Percentiles rank a stretch among this genome's conserved stretches.
phyloP scores from a whole-genome alignment of 2,113 vertebrate genomes.

The Ciconia stormi region DNA sequence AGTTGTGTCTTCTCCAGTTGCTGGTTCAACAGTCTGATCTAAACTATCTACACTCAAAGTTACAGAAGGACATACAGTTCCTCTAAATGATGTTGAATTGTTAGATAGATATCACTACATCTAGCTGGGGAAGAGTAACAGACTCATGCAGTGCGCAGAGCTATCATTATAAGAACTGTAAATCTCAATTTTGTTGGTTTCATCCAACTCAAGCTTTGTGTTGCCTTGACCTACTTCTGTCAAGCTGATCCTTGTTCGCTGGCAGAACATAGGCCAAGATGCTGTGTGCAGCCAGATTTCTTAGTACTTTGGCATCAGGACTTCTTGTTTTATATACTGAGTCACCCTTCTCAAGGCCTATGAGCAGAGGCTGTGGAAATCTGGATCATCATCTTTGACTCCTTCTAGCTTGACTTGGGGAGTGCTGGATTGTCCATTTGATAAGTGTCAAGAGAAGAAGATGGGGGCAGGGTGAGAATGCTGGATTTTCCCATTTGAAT shows the following conservation, averaged over 20 bases:
- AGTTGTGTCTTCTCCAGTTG: not conserved
- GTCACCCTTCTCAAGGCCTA: not conserved
- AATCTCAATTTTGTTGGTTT: not conserved
- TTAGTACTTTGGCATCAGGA: not conserved
- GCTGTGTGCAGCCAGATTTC: not conserved
- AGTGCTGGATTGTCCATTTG: not conserved
- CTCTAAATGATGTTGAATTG: not conserved
- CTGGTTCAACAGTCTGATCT: not conserved
- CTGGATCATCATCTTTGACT: not conserved
- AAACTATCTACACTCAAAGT: not conserved
- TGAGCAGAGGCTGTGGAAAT: not conserved
- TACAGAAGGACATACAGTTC: not conserved
- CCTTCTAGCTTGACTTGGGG: not conserved
- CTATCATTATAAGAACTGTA: not conserved
- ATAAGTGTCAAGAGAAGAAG: not conserved
- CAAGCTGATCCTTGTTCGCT: not conserved
- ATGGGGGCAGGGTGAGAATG: not conserved
- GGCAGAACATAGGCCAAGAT: not conserved
- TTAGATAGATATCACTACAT: not conserved
- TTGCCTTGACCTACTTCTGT: slow-evolving; percentile 17
- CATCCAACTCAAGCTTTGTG: not conserved
- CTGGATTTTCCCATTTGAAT: not conserved
- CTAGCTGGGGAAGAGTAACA: not conserved
- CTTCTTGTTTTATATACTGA: not conserved
- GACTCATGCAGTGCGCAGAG: not conserved